These are phyloP conservation scores for Parus major DNA, from an alignment of 2,113 vertebrate genomes.

Conservation along the genomic window DNA sequence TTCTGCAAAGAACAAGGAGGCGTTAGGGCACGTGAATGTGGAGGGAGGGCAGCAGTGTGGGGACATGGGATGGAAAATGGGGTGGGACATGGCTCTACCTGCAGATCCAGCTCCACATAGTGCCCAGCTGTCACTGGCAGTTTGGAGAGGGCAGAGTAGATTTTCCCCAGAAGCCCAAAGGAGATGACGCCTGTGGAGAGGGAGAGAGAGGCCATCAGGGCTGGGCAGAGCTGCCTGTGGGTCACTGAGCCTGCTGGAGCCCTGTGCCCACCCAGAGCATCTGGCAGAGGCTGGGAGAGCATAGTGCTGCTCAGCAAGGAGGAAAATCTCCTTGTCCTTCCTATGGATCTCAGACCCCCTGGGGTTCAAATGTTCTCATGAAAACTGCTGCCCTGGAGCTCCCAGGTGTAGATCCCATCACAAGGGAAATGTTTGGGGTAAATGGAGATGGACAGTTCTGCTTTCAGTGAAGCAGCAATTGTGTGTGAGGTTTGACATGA, in stretches of 20 bases:
- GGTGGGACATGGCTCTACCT: neutral
- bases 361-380: neutral
- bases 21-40: rapidly evolving
- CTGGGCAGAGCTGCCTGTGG: neutral
- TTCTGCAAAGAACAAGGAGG: neutral
- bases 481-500: rapidly evolving
- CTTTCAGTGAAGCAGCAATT: neutral
- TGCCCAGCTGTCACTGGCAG: neutral
- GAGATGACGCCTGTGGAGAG: neutral
- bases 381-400: neutral
- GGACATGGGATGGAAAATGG: rapidly evolving
- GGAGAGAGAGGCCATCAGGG: neutral
- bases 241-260: neutral
- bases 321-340: neutral
- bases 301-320: neutral
- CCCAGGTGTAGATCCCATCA: neutral
- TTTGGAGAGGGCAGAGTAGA: neutral
- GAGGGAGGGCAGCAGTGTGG: neutral
- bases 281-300: neutral
- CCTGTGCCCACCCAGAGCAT: rapidly evolving
- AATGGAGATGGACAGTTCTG: neutral
- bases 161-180: neutral
- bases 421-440: rapidly evolving
- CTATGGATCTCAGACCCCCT: rapidly evolving
- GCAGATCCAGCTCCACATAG: conserved; percentile 12